These are phyloP conservation scores for Oscheius onirici DNA, from an alignment of 2,888 invertebrate genomes.

Conservation along the genomic window DNA sequence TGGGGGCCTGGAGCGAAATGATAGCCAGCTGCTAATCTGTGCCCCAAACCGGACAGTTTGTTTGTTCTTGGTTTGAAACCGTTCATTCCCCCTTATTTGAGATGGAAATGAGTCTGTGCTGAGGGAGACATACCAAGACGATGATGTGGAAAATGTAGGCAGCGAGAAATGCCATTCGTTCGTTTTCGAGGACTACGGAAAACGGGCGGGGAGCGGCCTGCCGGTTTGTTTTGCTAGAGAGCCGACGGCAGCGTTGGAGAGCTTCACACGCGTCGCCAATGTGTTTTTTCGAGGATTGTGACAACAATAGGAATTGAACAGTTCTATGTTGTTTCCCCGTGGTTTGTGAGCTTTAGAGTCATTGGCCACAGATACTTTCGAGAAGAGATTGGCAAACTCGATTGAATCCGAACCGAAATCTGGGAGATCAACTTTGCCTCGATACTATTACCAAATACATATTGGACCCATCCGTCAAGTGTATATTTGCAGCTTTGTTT, in stretches of 20 bases:
- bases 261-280: constrained; percentile 15
- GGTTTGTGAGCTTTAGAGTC: background rate
- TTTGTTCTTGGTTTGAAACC: constrained; percentile 24
- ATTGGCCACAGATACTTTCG: no score
- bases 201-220: background rate
- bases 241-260: constrained; percentile 7
- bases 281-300: background rate
- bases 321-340: background rate
- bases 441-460: no score
- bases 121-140: constrained; percentile 15
- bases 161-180: constrained; percentile 14
- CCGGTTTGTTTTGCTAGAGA: constrained; percentile 4
- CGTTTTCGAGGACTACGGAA: background rate
- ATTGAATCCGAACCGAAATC: no score
- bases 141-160: constrained; percentile 20
- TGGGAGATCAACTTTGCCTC: no score
- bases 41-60: constrained; percentile 13
- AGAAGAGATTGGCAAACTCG: no score
- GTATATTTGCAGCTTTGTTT: no score
- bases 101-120: background rate
- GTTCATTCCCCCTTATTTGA: background rate
- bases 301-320: background rate
- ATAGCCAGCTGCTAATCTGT: constrained; percentile 20
- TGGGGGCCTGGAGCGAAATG: background rate
- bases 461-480: no score